Evolutionary conservation across 1,140 invertebrate species (phyloP), one percentile per base, ranked within the genome.

Genomic region (Piezodorus guildinii): DNA sequence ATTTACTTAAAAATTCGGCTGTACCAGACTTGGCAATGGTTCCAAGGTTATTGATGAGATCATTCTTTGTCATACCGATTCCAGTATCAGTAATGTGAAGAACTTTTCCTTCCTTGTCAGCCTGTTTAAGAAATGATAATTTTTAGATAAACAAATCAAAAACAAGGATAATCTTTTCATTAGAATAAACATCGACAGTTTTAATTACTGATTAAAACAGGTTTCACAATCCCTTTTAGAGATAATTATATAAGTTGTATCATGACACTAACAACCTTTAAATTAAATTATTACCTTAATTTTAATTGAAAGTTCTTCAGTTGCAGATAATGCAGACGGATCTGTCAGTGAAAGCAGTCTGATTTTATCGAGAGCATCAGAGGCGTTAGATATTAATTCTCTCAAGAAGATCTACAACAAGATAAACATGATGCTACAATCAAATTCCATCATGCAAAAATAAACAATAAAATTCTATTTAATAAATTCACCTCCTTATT

Each of bases 1-100:
- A 86, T 77, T 97, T 97, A 17, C 86, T 83, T 23, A 99, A 79
- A 77, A 99, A 99, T 74, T 99, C 97, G 8, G 94, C 94, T 0
- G 97, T 99, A 65, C 97, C 96, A 14, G 97, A 99, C 74, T 98
- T 99, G 17, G 97, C 97, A 69, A 99, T 99, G 19, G 97, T 99
- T 68, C 97, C 97, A 46, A 99, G 79, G 78, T 99, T 99, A 66
- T 91, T 94, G 30, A 98, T 83, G 5, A 99, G 77, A 74, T 99
- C 96, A 64, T 85, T 77, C 72, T 92, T 91, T 0, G 95, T 98
- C 96, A 99, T 99, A 67, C 95, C 97, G 69, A 99, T 87, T 72
- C 97, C 97, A 25, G 94, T 91, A 76, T 99, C 97, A 56, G 85
- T 96, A 69, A 99, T 94, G 73, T 94, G 92, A 16, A 99, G 76